Evolutionary conservation across 2,113 vertebrate genomes (phyloP).

Genomic region (Chaetops frenatus): DNA sequence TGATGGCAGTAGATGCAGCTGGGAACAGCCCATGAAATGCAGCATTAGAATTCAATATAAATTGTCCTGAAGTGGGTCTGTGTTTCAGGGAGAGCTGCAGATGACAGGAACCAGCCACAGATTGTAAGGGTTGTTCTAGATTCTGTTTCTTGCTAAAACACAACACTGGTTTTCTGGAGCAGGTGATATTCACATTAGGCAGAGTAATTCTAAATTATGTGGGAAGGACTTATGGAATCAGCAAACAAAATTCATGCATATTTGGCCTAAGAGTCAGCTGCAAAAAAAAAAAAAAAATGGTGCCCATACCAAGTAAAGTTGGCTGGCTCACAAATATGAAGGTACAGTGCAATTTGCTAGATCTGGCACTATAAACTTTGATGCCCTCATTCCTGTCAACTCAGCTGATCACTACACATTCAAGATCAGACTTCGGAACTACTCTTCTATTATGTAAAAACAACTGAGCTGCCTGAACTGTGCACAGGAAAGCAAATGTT

Average conservation of each 20-base stretch:
- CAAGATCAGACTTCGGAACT: neutral
- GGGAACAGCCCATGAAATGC: neutral
- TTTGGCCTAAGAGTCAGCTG: neutral
- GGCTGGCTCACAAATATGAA: neutral
- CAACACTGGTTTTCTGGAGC: neutral
- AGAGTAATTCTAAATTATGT: neutral
- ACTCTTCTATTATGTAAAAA: neutral
- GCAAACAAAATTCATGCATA: neutral
- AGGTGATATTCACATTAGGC: neutral
- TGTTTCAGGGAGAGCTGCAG: neutral
- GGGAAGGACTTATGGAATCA: neutral
- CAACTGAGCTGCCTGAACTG: neutral
- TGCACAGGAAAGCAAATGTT: neutral
- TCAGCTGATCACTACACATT: neutral
- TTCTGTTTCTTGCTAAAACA: neutral
- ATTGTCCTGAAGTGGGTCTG: neutral
- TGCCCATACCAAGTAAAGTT: neutral
- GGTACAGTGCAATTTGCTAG: neutral
- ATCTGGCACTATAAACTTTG: neutral
- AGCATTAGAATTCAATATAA: neutral
- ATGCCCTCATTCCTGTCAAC: neutral
- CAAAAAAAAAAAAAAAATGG: neutral
- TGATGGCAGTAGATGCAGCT: neutral
- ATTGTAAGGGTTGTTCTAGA: neutral
- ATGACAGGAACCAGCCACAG: neutral